Evolutionary conservation across 2,113 vertebrate genomes (phyloP).

Genomic region (Oncorhynchus kisutch): DNA sequence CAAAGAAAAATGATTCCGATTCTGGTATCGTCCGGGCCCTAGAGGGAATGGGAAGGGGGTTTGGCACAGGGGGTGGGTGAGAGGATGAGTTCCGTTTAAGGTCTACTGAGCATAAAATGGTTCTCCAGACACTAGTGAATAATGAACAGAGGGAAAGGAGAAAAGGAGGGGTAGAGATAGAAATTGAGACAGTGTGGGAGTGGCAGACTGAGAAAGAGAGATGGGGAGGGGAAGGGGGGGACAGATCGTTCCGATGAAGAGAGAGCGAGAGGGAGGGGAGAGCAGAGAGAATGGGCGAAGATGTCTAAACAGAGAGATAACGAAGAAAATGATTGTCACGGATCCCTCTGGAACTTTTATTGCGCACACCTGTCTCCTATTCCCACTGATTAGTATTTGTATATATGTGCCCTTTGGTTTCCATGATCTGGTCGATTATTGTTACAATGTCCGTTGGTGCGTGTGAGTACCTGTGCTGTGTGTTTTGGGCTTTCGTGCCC

Average conservation of each 20-base stretch:
- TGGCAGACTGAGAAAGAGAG: conserved; percentile 7
- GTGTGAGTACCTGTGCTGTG: too few relatives aligned
- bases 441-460: too few relatives aligned
- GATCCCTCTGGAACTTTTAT: too few relatives aligned
- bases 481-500: too few relatives aligned
- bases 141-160: conserved; percentile 31
- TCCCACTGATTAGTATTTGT: too few relatives aligned
- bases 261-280: background rate
- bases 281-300: conserved; percentile 20
- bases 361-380: too few relatives aligned
- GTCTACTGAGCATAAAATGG: conserved; percentile 37
- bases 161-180: background rate
- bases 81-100: conserved; percentile 43
- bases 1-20: too few relatives aligned
- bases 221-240: background rate
- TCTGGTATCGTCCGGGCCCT: too few relatives aligned
- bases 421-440: too few relatives aligned
- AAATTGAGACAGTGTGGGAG: background rate
- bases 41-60: conserved; percentile 8
- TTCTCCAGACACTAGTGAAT: conserved; percentile 30
- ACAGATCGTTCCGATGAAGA: background rate
- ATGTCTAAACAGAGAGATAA: background rate
- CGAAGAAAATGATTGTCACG: background rate
- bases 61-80: conserved; percentile 9
- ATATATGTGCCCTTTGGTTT: too few relatives aligned